Evolutionary conservation across 2,797 vertebrate genomes (phyloP).

Genomic region (Gallirallus australis): DNA sequence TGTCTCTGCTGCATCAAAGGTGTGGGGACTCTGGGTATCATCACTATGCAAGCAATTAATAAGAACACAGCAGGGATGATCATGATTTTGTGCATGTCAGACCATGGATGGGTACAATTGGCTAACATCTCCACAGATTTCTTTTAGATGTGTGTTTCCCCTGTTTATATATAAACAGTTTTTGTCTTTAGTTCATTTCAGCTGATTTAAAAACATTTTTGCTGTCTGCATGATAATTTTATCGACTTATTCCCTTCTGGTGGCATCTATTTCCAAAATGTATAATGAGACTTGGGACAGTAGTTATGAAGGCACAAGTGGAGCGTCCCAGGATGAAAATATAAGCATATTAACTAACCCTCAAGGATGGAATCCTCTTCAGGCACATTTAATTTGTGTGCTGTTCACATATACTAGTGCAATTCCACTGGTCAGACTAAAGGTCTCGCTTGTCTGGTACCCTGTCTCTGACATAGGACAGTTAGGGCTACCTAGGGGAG

Average conservation of each 20-base stretch:
- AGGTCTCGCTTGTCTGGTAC: background rate
- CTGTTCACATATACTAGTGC: background rate
- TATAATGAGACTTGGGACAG: background rate
- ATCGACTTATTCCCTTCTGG: background rate
- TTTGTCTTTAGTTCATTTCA: background rate
- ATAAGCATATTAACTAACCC: background rate
- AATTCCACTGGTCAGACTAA: background rate
- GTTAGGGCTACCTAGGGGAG: background rate
- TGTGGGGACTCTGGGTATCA: background rate
- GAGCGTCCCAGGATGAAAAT: background rate
- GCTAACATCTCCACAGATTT: background rate
- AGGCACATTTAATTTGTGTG: background rate
- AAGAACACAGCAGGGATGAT: background rate
- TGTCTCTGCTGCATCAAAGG: background rate
- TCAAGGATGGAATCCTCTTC: background rate
- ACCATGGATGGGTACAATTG: rapidly evolving
- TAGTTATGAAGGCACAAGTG: background rate
- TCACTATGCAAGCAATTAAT: background rate
- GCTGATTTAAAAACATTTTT: background rate
- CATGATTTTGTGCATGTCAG: background rate
- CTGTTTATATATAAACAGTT: background rate
- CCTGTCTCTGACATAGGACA: background rate
- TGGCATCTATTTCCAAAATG: background rate
- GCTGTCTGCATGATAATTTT: rapidly evolving
- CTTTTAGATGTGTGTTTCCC: background rate